A percentile compares a stretch with the other conserved stretches of the same genome.
Conservation (phyloP, 2,113 vertebrate genomes). For the Cyprinodon tularosa region DNA sequence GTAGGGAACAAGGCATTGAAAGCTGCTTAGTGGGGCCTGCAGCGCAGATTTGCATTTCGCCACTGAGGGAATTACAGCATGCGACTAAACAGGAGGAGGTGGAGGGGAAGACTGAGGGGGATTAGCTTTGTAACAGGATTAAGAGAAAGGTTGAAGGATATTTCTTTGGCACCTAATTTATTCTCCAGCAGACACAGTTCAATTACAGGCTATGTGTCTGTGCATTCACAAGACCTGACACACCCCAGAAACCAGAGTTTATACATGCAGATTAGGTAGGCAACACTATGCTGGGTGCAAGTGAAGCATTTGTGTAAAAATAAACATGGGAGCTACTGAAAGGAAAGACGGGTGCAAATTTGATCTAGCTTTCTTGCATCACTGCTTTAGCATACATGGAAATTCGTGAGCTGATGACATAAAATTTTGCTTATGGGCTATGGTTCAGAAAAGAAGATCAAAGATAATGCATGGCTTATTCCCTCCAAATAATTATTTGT, state of each 20-base stretch:
- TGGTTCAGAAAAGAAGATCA: neutral
- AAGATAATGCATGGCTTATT: neutral
- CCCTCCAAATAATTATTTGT: neutral
- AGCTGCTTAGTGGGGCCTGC: constrained; percentile 76
- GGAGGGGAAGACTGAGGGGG: constrained; percentile 67
- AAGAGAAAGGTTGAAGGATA: constrained; percentile 78
- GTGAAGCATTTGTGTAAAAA: neutral
- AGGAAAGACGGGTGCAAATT: neutral
- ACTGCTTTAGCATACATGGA: constrained; percentile 1
- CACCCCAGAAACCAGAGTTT: constrained; percentile 33
- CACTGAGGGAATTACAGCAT: constrained; percentile 74
- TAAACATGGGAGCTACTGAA: neutral
- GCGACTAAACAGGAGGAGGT: constrained; percentile 65
- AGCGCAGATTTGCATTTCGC: constrained; percentile 78
- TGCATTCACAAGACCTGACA: constrained; percentile 47
- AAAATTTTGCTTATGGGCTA: neutral
- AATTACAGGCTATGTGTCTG: constrained; percentile 52
- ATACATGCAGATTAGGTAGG: constrained; percentile 48
- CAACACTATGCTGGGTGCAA: constrained; percentile 30
- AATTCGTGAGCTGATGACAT: neutral
- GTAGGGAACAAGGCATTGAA: constrained; percentile 64
- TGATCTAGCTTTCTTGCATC: neutral
- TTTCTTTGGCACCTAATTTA: constrained; percentile 78
- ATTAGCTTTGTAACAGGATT: constrained; percentile 82
- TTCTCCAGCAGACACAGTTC: constrained; percentile 70